Evolutionary conservation across 2,888 invertebrate genomes (phyloP), one percentile per base, ranked within the genome.

Genomic region (Lacanobia oleracea): DNA sequence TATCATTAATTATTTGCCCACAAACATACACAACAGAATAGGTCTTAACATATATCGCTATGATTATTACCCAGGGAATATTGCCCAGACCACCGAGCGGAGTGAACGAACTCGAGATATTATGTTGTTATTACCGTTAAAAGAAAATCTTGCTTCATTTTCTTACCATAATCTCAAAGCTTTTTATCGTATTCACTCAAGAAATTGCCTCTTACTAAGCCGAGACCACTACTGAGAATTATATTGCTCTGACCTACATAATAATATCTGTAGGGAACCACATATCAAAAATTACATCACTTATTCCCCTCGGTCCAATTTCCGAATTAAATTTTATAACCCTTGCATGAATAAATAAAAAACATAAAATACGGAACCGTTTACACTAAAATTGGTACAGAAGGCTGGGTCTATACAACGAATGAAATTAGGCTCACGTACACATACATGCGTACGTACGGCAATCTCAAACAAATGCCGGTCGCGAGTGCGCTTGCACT

Each of bases 281-380:
- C 66, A 70, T 62, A 81, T 66, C 51, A 72, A 72, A 84, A 80
- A 68, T 69, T 77, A 74, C 74, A 79, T 79, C 27, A 67, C 57
- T 75, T 53, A 82, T 64, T 68, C 63, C 51, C 50, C 50, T 37
- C 60, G 77, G 70, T 77, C 73, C 85, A 80, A 84, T 85, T 75
- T 67, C 75, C 60, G 77, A 85, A 83, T 85, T 80, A 84, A 82
- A 84, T 61, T 84, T 85, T 85, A 84, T 70, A 82, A 67, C 85
- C 65, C 37, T 73, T 67, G 67, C 74, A 77, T 85, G 77, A 80
- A 85, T 85, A 85, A 84, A 84, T 84, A 82, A 80, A 75, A 82
- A 73, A 65, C 71, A 75, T 75, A 83, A 85, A 85, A 81, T 54
- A 59, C 60, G 45, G 59, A 76, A 64, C 69, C 69, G 63, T 82